phyloP scores from a whole-genome alignment of 2,797 vertebrate genomes.

The Clarias fuscus region DNA sequence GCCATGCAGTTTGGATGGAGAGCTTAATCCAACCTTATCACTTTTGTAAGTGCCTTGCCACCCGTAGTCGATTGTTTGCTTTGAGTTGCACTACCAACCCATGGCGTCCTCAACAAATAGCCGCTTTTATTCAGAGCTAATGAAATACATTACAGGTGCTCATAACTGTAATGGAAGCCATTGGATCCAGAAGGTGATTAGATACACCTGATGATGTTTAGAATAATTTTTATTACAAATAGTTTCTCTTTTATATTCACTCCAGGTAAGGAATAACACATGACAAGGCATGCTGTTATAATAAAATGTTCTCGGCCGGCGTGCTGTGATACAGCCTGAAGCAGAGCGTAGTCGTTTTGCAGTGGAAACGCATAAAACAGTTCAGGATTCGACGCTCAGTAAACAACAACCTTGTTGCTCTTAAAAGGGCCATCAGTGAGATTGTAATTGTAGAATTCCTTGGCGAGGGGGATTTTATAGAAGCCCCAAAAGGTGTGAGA shows the following conservation, averaged over 20 bases:
- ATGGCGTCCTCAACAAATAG: not conserved
- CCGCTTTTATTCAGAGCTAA: not conserved
- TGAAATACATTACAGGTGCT: not conserved
- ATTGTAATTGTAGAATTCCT: constrained; percentile 25
- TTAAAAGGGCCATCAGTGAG: constrained; percentile 25
- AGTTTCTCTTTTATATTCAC: not conserved
- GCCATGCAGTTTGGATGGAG: not conserved
- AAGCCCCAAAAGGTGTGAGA: constrained; percentile 14
- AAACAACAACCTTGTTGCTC: not conserved
- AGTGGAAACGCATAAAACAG: not conserved
- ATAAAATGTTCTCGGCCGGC: not conserved
- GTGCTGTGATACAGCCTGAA: not conserved
- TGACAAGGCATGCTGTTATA: not conserved
- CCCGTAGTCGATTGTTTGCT: not conserved
- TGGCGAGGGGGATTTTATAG: constrained; percentile 17
- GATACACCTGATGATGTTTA: not conserved
- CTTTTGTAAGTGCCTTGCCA: not conserved
- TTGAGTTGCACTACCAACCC: not conserved
- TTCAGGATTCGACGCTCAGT: constrained; percentile 1
- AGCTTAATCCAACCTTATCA: no score
- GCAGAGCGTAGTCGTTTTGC: not conserved
- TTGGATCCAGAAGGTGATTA: not conserved
- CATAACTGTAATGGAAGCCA: not conserved
- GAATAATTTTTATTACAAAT: not conserved
- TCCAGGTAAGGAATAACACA: not conserved